phyloP scores from a whole-genome alignment of 2,888 invertebrate genomes.

The Saturnia japonica region DNA sequence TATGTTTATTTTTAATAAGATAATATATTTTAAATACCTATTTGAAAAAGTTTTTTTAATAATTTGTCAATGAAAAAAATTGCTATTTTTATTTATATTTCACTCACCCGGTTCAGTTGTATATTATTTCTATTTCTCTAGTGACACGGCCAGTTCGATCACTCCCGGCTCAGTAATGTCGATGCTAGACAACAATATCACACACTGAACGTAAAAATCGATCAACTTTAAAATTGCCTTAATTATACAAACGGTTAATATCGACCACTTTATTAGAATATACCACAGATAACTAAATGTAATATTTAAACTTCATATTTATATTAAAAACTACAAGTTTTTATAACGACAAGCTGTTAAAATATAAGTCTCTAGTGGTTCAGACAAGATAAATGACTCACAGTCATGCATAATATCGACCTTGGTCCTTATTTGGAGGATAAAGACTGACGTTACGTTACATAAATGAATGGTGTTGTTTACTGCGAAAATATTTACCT shows the following conservation, averaged over 20 bases:
- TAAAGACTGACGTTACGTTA: conserved; percentile 1
- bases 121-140: neutral
- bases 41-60: neutral
- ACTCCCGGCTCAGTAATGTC: conserved; percentile 49
- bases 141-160: conserved; percentile 43
- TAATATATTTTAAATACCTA: too few species aligned
- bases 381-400: conserved; percentile 38
- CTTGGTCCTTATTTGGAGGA: conserved; percentile 37
- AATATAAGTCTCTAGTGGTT: conserved; percentile 21
- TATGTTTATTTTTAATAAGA: too few species aligned
- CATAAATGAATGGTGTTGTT: neutral
- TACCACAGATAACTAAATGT: conserved; percentile 2
- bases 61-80: neutral
- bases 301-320: neutral
- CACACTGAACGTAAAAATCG: conserved; percentile 53
- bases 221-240: conserved; percentile 45
- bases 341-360: conserved; percentile 5
- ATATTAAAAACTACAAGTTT: neutral
- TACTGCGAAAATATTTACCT: conserved; percentile 16
- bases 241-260: conserved; percentile 34
- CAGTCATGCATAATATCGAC: conserved; percentile 28
- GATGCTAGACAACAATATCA: conserved; percentile 41
- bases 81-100: neutral
- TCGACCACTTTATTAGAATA: conserved; percentile 23
- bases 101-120: conserved; percentile 11